Conservation (phyloP, 2,113 vertebrate species). For the Catharus fuscescens region DNA sequence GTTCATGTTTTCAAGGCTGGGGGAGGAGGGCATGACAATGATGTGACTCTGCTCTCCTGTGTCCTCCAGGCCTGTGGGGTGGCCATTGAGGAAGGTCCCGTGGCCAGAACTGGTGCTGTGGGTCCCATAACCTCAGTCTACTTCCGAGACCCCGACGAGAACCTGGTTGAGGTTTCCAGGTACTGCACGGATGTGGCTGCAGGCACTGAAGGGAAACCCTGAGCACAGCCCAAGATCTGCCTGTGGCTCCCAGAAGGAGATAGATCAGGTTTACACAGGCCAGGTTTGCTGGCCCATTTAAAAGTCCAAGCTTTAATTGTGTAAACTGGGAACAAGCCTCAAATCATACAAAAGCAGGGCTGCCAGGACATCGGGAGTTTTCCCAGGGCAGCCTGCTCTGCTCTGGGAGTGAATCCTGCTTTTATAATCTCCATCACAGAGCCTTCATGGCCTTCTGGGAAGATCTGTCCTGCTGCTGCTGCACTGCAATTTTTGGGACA, state of each 20-base stretch:
- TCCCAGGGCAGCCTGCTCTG: background rate
- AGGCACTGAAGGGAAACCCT: fast-evolving
- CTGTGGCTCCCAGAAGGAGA: background rate
- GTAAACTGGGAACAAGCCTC: background rate
- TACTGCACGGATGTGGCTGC: constrained; percentile 39
- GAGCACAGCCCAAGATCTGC: background rate
- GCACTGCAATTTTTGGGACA: background rate
- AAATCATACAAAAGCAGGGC: background rate
- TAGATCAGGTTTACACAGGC: background rate
- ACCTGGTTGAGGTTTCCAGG: constrained; percentile 89
- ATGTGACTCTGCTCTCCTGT: background rate
- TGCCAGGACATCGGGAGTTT: background rate
- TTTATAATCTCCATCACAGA: background rate
- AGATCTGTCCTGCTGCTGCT: background rate
- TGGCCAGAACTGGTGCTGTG: constrained; percentile 84
- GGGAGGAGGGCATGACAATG: background rate
- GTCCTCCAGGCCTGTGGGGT: constrained; percentile 81
- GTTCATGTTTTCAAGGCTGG: background rate
- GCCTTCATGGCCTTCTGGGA: background rate
- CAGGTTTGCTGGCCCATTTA: background rate
- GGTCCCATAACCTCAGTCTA: constrained; percentile 87
- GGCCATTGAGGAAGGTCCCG: constrained; percentile 84
- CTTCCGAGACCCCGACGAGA: constrained; percentile 87
- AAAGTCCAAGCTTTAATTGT: background rate
- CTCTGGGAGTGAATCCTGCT: background rate